Evolutionary conservation across 1,140 invertebrate species (phyloP).

Genomic region (Drosophila ercepeae): DNA sequence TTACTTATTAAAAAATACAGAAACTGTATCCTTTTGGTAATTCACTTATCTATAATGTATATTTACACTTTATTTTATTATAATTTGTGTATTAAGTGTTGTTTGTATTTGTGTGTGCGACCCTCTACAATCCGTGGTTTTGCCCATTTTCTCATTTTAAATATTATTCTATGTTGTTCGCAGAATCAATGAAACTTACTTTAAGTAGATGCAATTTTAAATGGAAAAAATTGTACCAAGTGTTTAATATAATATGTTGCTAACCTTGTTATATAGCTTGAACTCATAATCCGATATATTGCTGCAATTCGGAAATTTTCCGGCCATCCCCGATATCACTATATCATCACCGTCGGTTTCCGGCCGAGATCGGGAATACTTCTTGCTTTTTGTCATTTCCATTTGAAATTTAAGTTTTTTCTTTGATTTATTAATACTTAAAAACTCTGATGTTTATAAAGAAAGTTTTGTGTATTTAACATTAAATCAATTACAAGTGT

Average conservation of each 20-base stretch:
- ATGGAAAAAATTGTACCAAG: no score
- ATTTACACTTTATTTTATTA: no score
- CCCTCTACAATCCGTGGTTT: no score
- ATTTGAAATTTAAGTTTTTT: conserved; percentile 3
- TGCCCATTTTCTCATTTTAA: no score
- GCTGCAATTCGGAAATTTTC: conserved; percentile 93
- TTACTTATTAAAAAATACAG: no score
- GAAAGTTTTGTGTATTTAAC: conserved; percentile 3
- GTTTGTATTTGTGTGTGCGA: no score
- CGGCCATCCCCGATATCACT: conserved; percentile 91
- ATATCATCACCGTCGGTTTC: conserved; percentile 89
- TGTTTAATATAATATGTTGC: neutral
- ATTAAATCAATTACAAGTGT: conserved; percentile 38
- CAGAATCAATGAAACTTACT: no score
- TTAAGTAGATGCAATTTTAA: no score
- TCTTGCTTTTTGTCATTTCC: conserved; percentile 60
- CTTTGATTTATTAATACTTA: conserved; percentile 3
- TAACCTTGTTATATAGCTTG: conserved; percentile 90
- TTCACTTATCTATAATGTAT: no score
- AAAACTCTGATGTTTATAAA: neutral
- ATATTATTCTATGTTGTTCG: neutral
- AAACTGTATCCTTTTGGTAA: no score
- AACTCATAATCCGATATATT: conserved; percentile 91
- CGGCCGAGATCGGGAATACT: conserved; percentile 63
- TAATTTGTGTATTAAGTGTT: no score